Conservation (phyloP, 2,797 vertebrate species). For the Xenopus petersii region DNA sequence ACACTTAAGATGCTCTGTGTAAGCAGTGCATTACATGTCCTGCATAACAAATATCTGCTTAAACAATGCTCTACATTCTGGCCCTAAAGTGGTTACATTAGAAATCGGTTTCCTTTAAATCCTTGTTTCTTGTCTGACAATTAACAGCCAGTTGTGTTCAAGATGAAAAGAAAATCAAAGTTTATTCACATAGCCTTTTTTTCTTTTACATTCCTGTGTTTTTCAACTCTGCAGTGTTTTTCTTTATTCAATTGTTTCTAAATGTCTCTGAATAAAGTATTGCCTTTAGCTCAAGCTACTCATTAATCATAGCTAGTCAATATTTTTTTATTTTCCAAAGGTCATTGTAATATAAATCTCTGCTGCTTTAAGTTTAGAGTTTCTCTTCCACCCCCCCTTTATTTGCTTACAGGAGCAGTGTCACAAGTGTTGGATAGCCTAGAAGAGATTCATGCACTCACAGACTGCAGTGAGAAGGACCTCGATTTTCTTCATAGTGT, state of each 20-base stretch:
- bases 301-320: conserved; percentile 41
- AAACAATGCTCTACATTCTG: background rate
- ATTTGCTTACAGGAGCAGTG: conserved; percentile 81
- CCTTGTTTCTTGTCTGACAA: no score
- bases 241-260: background rate
- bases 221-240: background rate
- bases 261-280: conserved; percentile 30
- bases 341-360: conserved; percentile 35
- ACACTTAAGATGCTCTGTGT: no score
- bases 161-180: no score
- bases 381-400: conserved; percentile 47
- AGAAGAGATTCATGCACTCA: conserved; percentile 97
- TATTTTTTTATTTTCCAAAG: conserved; percentile 23
- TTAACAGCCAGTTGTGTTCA: no score
- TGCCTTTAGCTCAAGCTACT: conserved; percentile 46
- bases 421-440: conserved; percentile 97
- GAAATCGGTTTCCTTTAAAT: no score
- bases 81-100: background rate
- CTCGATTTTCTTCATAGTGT: conserved; percentile 98
- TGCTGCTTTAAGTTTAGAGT: conserved; percentile 53
- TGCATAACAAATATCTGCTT: background rate
- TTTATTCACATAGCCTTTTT: background rate
- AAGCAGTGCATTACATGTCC: background rate
- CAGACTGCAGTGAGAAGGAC: conserved; percentile 98
- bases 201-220: background rate